Base-by-base conservation (phyloP, 92 coral and sea anemone species). In the Palythoa heliodiscus region DNA sequence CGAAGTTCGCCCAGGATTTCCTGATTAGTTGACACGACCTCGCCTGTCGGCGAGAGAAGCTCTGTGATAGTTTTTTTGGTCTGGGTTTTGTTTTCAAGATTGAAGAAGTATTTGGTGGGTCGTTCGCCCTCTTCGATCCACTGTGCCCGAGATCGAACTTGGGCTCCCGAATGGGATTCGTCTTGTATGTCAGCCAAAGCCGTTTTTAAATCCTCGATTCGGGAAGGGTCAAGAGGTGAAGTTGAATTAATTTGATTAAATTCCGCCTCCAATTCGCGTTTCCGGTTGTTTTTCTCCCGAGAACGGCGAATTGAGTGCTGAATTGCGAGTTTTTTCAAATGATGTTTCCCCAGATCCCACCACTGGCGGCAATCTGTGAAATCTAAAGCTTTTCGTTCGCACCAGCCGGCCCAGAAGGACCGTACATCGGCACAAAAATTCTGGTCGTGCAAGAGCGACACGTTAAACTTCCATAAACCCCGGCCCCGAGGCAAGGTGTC, bases 151-250 rank as follows among this genome's bases (percentile, higher is more conserved):
- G 78, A 74, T 7, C 78, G 78, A 74, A 74, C 50, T 50, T 74
- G 40, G 0, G 78, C 63, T 0, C 78, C 78, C 35, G 58, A 1
- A 0, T 43, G 58, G 24, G 77, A 73, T 73, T 73, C 77, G 35
- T 57, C 77, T 14, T 73, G 77, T 3, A 73, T 4, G 9, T 73
- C 58, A 3, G 77, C 57, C 0, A 47, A 16, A 7, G 77, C 77
- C 35, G 77, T 43, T 73, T 73, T 73, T 73, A 73, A 73, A 73
- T n/a, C n/a, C n/a, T 73, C 77, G 5, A 43, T 19, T 13, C 52
- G 13, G 35, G 25, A 0, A 2, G 25, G 24, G 4, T 74, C 29
- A 1, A n/a, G 7, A 7, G 78, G 78, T 19, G 23, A 2, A 38
- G 16, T 12, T 2, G 16, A 24, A 15, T 43, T 14, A 6, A 8